These are phyloP conservation scores for Eufriesea mexicana DNA, from an alignment of 1,140 invertebrate species.

Conservation along the genomic window DNA sequence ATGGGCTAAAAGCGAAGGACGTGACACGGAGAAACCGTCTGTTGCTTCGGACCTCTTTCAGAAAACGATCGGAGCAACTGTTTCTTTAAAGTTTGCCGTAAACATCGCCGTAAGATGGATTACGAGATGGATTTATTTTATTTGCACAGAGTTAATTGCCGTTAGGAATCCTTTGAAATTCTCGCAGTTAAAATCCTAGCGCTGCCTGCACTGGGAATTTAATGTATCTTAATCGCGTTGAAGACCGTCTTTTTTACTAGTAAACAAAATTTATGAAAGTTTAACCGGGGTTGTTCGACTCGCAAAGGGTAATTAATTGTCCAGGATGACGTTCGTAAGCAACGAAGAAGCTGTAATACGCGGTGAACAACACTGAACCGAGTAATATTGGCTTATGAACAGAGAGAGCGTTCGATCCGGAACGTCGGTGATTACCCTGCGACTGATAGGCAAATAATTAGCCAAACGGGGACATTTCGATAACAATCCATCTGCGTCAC, in stretches of 20 bases:
- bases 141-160: conserved; percentile 10
- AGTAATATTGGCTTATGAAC: conserved; percentile 5
- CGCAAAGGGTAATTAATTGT: not conserved
- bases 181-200: not conserved
- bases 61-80: no score
- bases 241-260: no score
- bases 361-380: not conserved
- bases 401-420: not conserved
- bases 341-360: not conserved
- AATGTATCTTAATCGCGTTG: not conserved
- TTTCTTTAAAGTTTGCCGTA: not conserved
- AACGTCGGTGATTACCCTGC: conserved; percentile 29
- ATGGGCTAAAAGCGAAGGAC: not conserved
- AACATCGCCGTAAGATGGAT: conserved; percentile 19
- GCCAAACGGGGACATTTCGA: conserved; percentile 19
- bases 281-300: no score
- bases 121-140: not conserved
- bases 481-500: conserved; percentile 38
- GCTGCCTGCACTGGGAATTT: not conserved
- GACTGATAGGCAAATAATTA: conserved; percentile 43
- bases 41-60: no score
- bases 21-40: not conserved
- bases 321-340: not conserved
- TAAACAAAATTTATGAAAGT: not conserved
- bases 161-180: not conserved